Percentiles rank a stretch among this genome's conserved stretches.
Evolutionary conservation across 2,888 invertebrate genomes (phyloP).

Genomic region (Chloromyia formosa): DNA sequence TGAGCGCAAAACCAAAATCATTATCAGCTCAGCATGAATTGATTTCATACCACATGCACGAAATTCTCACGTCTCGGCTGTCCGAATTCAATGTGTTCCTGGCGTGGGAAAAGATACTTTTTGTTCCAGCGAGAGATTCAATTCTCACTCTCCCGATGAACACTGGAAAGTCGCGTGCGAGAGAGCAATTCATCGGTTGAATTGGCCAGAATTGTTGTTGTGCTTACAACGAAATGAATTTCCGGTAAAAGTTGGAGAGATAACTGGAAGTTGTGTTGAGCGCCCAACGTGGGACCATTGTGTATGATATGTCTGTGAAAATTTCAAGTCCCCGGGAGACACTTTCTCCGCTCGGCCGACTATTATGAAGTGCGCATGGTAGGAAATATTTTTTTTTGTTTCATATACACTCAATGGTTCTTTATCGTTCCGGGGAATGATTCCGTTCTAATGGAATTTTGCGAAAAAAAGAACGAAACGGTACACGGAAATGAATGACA

Average conservation of each 20-base stretch:
- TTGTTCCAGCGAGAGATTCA: neutral
- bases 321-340: neutral
- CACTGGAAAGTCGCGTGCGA: neutral
- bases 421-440: too few relatives aligned
- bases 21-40: neutral
- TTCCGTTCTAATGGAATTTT: too few relatives aligned
- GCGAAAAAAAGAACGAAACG: too few relatives aligned
- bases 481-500: too few relatives aligned
- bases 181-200: neutral
- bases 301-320: neutral
- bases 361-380: neutral
- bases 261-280: neutral
- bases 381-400: neutral
- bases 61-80: too few relatives aligned
- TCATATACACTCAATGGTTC: too few relatives aligned
- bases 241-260: neutral
- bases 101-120: neutral
- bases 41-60: neutral
- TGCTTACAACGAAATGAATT: neutral
- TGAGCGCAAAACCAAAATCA: neutral
- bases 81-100: neutral
- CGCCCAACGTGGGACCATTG: neutral
- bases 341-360: neutral
- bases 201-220: neutral
- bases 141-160: neutral